Conservation (phyloP, 2,113 vertebrate species). For the Dipodomys merriami region DNA sequence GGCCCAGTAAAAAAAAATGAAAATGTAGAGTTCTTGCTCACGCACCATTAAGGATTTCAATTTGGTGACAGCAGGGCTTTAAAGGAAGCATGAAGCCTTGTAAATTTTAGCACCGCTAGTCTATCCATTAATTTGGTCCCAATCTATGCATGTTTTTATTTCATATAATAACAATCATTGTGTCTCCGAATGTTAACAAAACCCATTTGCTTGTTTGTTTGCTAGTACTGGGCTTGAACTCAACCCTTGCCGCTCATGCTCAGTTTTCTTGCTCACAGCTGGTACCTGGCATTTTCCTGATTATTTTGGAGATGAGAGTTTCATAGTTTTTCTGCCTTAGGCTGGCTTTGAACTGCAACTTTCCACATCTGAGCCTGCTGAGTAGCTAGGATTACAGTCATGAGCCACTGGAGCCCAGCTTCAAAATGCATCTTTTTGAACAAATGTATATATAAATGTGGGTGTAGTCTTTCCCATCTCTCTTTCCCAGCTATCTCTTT, state of each 20-base stretch:
- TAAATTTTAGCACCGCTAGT: background rate
- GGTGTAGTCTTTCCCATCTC: background rate
- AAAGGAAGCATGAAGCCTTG: background rate
- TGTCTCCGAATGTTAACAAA: background rate
- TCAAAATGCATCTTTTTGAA: background rate
- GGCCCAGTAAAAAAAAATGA: background rate
- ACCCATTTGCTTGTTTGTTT: background rate
- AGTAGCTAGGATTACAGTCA: no score
- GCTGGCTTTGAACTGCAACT: no score
- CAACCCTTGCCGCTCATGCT: no score
- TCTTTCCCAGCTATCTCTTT: no score
- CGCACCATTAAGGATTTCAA: background rate
- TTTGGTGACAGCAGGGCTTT: background rate
- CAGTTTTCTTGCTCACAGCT: no score
- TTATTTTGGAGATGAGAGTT: no score
- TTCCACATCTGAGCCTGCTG: no score
- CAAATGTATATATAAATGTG: background rate
- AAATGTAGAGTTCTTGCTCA: background rate
- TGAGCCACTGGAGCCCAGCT: no score
- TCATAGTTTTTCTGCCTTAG: no score
- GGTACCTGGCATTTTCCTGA: no score
- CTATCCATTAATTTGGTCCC: background rate
- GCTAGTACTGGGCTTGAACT: no score
- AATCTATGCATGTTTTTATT: background rate
- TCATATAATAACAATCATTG: background rate